Evolutionary conservation across 2,113 vertebrate species (phyloP).

Genomic region (Muntiacus reevesi): DNA sequence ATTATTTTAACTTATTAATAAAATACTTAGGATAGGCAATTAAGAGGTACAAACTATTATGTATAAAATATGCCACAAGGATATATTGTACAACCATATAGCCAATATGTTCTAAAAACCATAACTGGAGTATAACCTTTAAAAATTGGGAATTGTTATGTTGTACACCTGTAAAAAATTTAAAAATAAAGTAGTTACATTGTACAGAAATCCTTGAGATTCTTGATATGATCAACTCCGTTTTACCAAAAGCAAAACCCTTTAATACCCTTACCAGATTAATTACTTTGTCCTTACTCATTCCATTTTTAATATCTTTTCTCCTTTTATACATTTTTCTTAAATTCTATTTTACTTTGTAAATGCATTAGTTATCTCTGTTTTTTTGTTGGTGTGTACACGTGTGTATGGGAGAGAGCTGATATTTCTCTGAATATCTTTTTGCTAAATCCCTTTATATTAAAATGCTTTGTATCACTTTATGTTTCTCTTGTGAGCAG

Average conservation of each 20-base stretch:
- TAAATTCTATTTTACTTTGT: neutral
- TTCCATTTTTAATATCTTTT: neutral
- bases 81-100: neutral
- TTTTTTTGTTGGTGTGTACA: neutral
- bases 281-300: neutral
- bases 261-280: neutral
- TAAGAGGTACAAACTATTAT: neutral
- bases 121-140: neutral
- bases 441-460: neutral
- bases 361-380: neutral
- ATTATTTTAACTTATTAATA: neutral
- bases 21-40: neutral
- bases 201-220: neutral
- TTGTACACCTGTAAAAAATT: neutral
- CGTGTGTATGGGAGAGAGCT: neutral
- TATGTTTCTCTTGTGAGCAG: neutral
- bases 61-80: neutral
- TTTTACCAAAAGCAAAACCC: neutral
- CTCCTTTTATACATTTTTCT: neutral
- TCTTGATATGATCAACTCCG: neutral
- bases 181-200: neutral
- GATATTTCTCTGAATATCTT: neutral
- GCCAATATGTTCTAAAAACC: neutral
- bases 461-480: neutral
- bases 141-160: neutral